phyloP scores from a whole-genome alignment of 2,113 vertebrate genomes.

The Onychostoma macrolepis region DNA sequence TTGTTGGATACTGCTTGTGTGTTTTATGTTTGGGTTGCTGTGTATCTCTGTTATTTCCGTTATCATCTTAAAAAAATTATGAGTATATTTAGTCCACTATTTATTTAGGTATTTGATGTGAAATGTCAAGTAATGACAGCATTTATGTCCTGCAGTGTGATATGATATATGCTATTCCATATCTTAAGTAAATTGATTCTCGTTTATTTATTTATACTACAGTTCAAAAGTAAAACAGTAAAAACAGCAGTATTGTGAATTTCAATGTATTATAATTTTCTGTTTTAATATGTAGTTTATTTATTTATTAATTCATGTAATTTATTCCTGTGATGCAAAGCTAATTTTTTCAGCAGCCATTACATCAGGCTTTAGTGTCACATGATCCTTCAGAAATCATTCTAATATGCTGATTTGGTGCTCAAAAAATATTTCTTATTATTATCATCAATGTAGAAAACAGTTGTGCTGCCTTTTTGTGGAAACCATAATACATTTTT shows the following conservation, averaged over 20 bases:
- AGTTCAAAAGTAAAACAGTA: background rate
- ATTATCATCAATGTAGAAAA: no score
- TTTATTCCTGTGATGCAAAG: no score
- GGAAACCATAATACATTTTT: no score
- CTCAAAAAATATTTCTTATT: no score
- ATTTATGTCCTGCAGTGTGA: background rate
- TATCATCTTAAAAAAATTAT: background rate
- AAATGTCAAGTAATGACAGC: background rate
- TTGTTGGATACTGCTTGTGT: constrained; percentile 23
- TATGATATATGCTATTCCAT: background rate
- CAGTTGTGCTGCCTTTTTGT: no score
- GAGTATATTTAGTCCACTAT: background rate
- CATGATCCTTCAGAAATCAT: no score
- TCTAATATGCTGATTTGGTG: no score
- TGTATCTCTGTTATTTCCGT: background rate
- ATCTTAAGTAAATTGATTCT: background rate
- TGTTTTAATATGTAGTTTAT: no score
- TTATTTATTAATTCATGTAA: no score
- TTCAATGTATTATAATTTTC: background rate
- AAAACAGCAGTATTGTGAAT: background rate
- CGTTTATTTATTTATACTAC: background rate
- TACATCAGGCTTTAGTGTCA: no score
- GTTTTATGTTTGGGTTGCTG: background rate
- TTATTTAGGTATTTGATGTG: background rate
- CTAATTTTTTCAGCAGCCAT: no score